Evolutionary conservation across 2,797 vertebrate species (phyloP), one percentile per base, ranked within the genome.

Genomic region (Amphiprion clarkii): DNA sequence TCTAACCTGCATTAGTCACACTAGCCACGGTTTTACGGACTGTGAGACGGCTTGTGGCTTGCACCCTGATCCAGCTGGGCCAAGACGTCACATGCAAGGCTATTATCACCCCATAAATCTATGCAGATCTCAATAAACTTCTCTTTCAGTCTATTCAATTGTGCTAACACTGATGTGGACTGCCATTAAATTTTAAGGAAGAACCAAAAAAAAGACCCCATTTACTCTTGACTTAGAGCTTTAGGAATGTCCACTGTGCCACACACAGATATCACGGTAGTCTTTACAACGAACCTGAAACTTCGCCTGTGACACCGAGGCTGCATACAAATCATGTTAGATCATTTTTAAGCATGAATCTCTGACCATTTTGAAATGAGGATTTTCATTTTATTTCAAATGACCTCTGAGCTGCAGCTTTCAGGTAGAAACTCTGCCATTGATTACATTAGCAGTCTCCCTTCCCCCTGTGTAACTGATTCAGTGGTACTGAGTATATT

Each of bases 61-160:
- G 73, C 89, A 86, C 88, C 85, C 92, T 83, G 66, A 86, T 93
- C 93, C 90, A 84, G 86, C 87, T 86, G 84, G 82, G 76, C 89
- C 83, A 29, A 80, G 74, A 92, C 84, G 82, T 94, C 94, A 91
- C 92, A 93, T 89, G 84, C 79, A 81, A 88, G 91, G 77, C 91
- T 89, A 95, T 96, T 96, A 95, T 93, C 95, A 96, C 94, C 89
- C 79, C 92, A 86, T 96, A 95, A 95, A 95, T 96, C 94, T 89
- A 84, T 52, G 55, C 82, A 91, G 93, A 93, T 93, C 93, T 93
- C 94, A 89, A 93, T 95, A 95, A 94, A 95, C 91, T 88, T 94
- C 89, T 91, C 90, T 87, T 90, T 90, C 89, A 84, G 90, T 91
- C 92, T 79, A 76, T 81, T 83, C 79, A 77, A 54, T 89, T 89